Percentiles rank a stretch among this genome's conserved stretches.
Evolutionary conservation across 2,888 invertebrate genomes (phyloP).

Genomic region (Sinohyriopsis cumingii): DNA sequence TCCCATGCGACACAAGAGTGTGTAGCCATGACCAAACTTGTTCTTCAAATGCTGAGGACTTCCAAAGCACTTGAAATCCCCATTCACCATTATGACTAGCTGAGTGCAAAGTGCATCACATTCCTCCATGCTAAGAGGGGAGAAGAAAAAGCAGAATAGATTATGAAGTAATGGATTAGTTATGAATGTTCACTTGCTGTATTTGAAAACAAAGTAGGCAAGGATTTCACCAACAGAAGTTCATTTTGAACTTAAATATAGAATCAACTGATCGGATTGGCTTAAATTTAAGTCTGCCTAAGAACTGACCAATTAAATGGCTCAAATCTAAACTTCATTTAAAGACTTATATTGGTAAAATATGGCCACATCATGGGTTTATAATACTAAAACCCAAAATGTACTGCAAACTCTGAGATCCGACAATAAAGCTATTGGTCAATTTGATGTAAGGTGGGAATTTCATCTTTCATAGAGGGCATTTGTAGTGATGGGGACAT

Average conservation of each 20-base stretch:
- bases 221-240: neutral
- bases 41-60: conserved; percentile 82
- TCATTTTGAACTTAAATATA: neutral
- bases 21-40: conserved; percentile 76
- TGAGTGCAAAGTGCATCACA: conserved; percentile 87
- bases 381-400: too few species aligned
- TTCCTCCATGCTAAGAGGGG: conserved; percentile 84
- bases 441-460: too few species aligned
- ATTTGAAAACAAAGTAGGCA: neutral
- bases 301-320: too few species aligned
- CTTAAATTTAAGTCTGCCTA: too few species aligned
- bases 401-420: too few species aligned
- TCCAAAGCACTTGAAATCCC: conserved; percentile 83
- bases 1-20: conserved; percentile 50
- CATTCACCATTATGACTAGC: conserved; percentile 84
- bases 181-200: neutral
- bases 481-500: too few species aligned
- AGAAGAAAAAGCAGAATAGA: neutral
- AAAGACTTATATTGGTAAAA: too few species aligned
- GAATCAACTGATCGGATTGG: too few species aligned
- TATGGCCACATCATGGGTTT: too few species aligned
- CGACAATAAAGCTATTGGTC: too few species aligned
- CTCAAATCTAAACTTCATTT: too few species aligned
- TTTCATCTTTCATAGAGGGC: too few species aligned
- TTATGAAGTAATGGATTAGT: neutral